Evolutionary conservation across 2,888 invertebrate genomes (phyloP), one percentile per base, ranked within the genome.

Genomic region (Drosophila anceps): DNA sequence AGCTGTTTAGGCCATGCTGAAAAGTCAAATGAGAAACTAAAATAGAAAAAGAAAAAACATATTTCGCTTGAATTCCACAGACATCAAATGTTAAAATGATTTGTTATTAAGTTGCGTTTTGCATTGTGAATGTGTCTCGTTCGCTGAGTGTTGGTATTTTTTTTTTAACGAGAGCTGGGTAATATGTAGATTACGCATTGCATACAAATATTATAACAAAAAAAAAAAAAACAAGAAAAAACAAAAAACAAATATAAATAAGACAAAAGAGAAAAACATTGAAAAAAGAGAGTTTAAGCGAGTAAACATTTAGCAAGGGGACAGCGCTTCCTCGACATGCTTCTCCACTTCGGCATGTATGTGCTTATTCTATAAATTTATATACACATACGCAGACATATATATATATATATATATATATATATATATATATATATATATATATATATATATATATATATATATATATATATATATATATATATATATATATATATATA

Each of bases 291-390:
- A 53, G 75, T 54, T 59, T 50, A 76, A 48, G 67, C 53, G 55
- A 73, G 60, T 31, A 60, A 46, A 29, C 20, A 41, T 33, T 41
- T 53, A 20, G 50, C 61, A n/a, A 33, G 59, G 29, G 20, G 39
- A 60, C 10, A 39, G 27, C 44, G 18, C 24, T 31, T 54, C 31
- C 59, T 46, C 59, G 29, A 33, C 68, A 54, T 37, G 37, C 37
- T 53, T 5, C 53, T 46, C 41, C 51, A 53, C 33, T 51, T 27
- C 37, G 50, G 44, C 41, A 58, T 74, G 60, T 53, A 71, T 44
- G 50, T 66, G 61, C 73, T 62, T 54, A 59, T 66, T 72, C 48
- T 76, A 71, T 24, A 70, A 54, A 69, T 39, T 46, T 5, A 73
- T 18, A 37, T 59, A 51, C 12, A 64, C 31, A 41, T 13, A 48